Evolutionary conservation across 2,888 invertebrate genomes (phyloP).

Genomic region (Microplitis deprimator): DNA sequence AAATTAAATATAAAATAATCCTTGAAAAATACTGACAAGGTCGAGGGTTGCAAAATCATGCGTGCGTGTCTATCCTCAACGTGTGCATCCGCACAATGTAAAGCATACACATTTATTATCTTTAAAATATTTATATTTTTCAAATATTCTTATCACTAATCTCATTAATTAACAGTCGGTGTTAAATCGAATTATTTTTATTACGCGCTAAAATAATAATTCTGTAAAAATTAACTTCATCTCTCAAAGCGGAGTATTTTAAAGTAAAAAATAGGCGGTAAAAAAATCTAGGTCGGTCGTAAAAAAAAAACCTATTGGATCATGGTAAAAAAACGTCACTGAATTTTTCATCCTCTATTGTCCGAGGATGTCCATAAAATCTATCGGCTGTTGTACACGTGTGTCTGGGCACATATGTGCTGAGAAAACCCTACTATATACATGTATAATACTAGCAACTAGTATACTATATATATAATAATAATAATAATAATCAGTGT

Average conservation of each 20-base stretch:
- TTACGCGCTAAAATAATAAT: background rate
- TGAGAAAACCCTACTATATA: background rate
- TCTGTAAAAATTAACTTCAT: too few relatives aligned
- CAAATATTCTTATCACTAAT: background rate
- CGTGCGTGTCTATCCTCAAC: constrained; percentile 65
- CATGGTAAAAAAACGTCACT: background rate
- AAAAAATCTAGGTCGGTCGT: background rate
- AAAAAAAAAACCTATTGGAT: background rate
- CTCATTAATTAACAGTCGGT: background rate
- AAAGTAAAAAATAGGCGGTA: background rate
- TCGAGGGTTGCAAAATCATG: constrained; percentile 47
- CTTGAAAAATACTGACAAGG: constrained; percentile 1
- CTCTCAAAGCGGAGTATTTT: background rate
- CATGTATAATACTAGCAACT: background rate
- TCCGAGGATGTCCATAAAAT: constrained; percentile 11
- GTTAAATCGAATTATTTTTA: background rate
- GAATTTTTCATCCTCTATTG: constrained; percentile 2
- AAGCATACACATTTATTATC: constrained; percentile 51
- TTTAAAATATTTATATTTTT: background rate
- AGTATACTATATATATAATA: too few relatives aligned
- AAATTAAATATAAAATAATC: background rate
- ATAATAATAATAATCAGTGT: too few relatives aligned
- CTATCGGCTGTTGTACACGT: constrained; percentile 32
- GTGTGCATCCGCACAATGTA: constrained; percentile 62
- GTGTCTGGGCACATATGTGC: constrained; percentile 20